phyloP scores from a whole-genome alignment of 2,113 vertebrate species.

The Callaeas wilsoni region DNA sequence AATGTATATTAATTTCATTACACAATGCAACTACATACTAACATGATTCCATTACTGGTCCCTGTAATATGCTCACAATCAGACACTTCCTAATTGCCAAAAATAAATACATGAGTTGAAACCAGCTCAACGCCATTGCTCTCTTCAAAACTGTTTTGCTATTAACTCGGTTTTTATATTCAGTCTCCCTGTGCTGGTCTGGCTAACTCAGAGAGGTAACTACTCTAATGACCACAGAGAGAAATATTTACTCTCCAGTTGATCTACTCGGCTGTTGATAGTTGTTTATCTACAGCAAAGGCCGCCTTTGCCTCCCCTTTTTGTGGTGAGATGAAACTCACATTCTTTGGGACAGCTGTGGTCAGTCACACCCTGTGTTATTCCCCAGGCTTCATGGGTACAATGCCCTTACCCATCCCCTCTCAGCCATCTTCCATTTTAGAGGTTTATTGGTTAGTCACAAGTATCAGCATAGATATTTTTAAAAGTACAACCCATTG shows the following conservation, averaged over 20 bases:
- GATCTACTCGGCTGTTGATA: not conserved
- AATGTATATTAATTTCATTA: not conserved
- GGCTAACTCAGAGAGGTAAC: not conserved
- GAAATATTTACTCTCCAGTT: not conserved
- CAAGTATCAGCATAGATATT: not conserved
- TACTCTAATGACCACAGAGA: not conserved
- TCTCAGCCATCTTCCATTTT: not conserved
- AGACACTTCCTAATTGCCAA: not conserved
- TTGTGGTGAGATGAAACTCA: not conserved
- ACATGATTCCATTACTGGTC: not conserved
- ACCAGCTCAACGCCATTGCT: not conserved
- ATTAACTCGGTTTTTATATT: not conserved
- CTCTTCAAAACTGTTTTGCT: not conserved
- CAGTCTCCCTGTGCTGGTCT: not conserved
- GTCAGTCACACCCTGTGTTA: not conserved
- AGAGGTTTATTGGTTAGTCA: not conserved
- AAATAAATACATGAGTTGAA: not conserved
- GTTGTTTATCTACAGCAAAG: not conserved
- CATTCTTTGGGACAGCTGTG: not conserved
- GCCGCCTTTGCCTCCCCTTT: not conserved
- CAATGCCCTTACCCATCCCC: not conserved
- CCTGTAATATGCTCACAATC: not conserved
- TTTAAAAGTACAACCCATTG: not conserved
- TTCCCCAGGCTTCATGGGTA: not conserved
- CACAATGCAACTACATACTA: not conserved